Base-by-base conservation (phyloP, 2,797 vertebrate species). In the Squalus acanthias region DNA sequence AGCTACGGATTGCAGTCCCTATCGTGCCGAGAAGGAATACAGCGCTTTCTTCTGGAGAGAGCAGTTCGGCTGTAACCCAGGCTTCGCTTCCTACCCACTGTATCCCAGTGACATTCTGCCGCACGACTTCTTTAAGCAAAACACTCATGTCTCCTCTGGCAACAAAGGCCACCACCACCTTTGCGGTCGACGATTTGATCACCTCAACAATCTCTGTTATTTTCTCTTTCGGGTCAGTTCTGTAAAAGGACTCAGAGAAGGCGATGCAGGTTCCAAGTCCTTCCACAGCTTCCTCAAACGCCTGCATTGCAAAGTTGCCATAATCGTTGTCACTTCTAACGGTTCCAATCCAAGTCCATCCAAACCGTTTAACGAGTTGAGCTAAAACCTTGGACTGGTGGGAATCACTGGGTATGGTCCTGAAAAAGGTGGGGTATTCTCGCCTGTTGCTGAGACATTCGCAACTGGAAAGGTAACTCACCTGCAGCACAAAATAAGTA, bases 391-490 rank as follows among this genome's bases (percentile, higher is more conserved):
- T 97, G 96, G 98, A 98, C 97, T 98, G 98, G 97, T 98, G 98
- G 96, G 97, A 97, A 97, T 98, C 98, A 95, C 98, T 98, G 63
- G 98, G 98, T 96, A 98, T 98, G 10, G 98, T 98, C 97, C 98
- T 97, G 97, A 98, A 98, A 97, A 98, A 98, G 8, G 97, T 98
- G 0, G 98, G 98, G 53, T 98, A 98, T 94, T 97, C 96, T 96
- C 97, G 97, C 95, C 98, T 98, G 96, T 98, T 97, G 97, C 97
- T 98, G 96, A 98, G 97, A 96, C 98, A 98, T 96, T 97, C 97
- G 96, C 98, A 98, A 20, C 98, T 98, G 53, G 98, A 97, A 97
- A 98, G 98, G 96, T 98, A 98, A 96, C 98, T 98, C 93, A 98
- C 97, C 98, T 98, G 97, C 96, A 92, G 87, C n/a, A 53, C 96